Percentiles rank a stretch among this genome's conserved stretches.
Conservation (phyloP, 2,797 vertebrate species). For the Peromyscus eremicus region DNA sequence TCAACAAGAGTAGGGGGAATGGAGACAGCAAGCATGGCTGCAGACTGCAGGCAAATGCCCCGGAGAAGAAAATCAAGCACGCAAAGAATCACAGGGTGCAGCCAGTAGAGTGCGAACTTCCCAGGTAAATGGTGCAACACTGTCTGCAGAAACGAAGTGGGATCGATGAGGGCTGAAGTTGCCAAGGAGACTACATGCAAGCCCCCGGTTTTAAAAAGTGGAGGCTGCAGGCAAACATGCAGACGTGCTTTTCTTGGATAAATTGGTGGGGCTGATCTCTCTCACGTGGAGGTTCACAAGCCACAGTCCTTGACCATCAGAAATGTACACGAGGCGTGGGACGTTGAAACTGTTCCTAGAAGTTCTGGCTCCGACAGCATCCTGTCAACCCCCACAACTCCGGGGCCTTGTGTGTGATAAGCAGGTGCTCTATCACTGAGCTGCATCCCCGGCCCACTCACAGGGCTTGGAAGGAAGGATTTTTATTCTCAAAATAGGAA, state of each 20-base stretch:
- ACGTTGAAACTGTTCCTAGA: constrained; percentile 20
- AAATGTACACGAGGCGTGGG: background rate
- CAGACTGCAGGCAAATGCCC: background rate
- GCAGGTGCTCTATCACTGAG: background rate
- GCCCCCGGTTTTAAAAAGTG: background rate
- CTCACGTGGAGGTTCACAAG: background rate
- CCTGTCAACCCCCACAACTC: background rate
- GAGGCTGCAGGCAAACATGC: background rate
- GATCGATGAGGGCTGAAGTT: background rate
- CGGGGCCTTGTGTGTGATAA: background rate
- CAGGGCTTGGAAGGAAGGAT: constrained; percentile 9
- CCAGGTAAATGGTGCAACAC: background rate
- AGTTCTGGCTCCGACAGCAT: background rate
- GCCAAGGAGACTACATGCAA: background rate
- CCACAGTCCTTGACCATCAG: background rate
- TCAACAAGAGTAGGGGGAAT: background rate
- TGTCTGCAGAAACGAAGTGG: background rate
- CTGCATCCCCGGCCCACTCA: background rate
- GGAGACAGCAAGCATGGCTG: background rate
- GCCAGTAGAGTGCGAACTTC: background rate
- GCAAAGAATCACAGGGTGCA: background rate
- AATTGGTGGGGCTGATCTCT: background rate
- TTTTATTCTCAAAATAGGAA: constrained; percentile 61
- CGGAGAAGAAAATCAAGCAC: background rate
- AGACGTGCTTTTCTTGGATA: background rate